phyloP scores from a whole-genome alignment of 2,888 invertebrate species.

The Creontiades dilutus region DNA sequence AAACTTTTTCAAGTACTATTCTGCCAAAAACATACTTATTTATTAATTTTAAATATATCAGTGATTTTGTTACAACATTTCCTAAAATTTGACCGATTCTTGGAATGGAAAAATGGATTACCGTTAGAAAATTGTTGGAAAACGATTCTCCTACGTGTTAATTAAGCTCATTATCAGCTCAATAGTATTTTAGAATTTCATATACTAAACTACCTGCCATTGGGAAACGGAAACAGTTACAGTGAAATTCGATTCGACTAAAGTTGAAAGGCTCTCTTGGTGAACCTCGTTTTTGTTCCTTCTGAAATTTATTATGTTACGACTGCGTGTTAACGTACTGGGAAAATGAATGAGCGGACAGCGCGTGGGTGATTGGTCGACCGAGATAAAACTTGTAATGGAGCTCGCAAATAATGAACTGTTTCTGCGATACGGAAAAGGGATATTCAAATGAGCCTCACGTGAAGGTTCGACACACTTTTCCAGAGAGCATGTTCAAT shows the following conservation, averaged over 20 bases:
- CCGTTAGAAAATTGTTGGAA: too few species aligned
- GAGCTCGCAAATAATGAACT: slow-evolving; percentile 52
- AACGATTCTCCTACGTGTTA: too few species aligned
- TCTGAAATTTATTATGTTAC: slow-evolving; percentile 48
- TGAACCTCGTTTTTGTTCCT: neutral
- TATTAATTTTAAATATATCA: too few species aligned
- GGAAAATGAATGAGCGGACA: slow-evolving; percentile 57
- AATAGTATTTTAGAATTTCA: too few species aligned
- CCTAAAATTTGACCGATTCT: too few species aligned
- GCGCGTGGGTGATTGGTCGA: slow-evolving; percentile 50
- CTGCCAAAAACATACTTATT: too few species aligned
- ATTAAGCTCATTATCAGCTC: too few species aligned
- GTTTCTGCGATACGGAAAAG: slow-evolving; percentile 14
- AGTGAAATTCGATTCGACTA: neutral
- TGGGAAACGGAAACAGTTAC: neutral
- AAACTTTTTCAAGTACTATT: too few species aligned
- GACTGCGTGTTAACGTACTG: slow-evolving; percentile 34
- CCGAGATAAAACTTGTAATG: slow-evolving; percentile 64
- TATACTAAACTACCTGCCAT: too few species aligned
- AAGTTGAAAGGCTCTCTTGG: slow-evolving; percentile 11
- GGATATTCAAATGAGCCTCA: slow-evolving; percentile 29
- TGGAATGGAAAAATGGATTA: too few species aligned
- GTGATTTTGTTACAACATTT: too few species aligned
- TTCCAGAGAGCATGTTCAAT: neutral
- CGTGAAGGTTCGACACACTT: neutral